Conservation (phyloP, 2,888 invertebrate species). For the Coleophora deauratella region DNA sequence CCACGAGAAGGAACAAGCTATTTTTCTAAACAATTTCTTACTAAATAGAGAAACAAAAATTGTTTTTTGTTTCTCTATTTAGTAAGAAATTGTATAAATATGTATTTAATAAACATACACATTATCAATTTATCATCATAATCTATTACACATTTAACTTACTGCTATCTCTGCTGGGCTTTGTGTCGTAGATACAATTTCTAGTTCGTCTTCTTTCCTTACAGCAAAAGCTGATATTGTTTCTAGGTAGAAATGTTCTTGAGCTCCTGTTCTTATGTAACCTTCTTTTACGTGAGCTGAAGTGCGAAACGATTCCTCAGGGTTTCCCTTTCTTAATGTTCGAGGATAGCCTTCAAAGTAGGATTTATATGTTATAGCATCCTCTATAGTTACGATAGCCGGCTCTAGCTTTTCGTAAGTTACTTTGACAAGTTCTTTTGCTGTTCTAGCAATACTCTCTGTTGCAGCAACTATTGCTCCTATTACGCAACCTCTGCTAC, state of each 20-base stretch:
- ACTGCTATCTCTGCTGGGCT: slow-evolving; percentile 83
- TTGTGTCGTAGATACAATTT: slow-evolving; percentile 87
- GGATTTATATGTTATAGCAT: slow-evolving; percentile 83
- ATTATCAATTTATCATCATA: neutral
- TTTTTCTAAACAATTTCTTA: too few species aligned
- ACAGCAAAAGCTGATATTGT: slow-evolving; percentile 79
- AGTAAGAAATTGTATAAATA: neutral
- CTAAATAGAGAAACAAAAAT: too few species aligned
- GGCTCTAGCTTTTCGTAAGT: slow-evolving; percentile 85
- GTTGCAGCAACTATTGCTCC: slow-evolving; percentile 85
- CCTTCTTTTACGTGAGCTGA: slow-evolving; percentile 81
- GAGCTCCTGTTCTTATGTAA: slow-evolving; percentile 81
- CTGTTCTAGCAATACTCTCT: slow-evolving; percentile 84
- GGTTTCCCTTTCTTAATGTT: slow-evolving; percentile 77
- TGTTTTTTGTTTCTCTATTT: too few species aligned
- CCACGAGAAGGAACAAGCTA: too few species aligned
- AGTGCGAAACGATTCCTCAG: slow-evolving; percentile 76
- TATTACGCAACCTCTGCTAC: slow-evolving; percentile 84
- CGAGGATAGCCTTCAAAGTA: slow-evolving; percentile 75
- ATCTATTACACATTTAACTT: slow-evolving; percentile 22
- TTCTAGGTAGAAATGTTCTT: slow-evolving; percentile 94
- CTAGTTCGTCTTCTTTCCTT: slow-evolving; percentile 87
- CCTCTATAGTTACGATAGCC: slow-evolving; percentile 89
- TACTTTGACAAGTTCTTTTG: slow-evolving; percentile 83
- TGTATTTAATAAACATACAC: neutral